Evolutionary conservation across 2,888 invertebrate species (phyloP).

Genomic region (Limnephilus lunatus): DNA sequence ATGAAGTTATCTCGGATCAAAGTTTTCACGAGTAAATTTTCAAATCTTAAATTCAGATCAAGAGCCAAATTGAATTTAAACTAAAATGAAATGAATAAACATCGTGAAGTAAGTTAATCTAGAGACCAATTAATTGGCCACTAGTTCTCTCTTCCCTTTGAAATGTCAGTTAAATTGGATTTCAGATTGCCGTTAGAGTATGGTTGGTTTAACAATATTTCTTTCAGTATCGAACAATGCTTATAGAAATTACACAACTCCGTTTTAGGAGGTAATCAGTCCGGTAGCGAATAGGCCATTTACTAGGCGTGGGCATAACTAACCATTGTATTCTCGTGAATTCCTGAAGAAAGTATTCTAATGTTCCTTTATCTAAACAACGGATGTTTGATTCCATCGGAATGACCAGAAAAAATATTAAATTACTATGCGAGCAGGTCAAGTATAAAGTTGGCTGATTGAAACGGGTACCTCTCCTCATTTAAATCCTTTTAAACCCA

Average conservation of each 20-base stretch:
- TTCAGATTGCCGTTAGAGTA: neutral
- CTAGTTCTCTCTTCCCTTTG: constrained; percentile 16
- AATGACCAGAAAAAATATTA: neutral
- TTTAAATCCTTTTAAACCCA: neutral
- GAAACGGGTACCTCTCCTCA: neutral
- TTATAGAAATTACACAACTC: constrained; percentile 23
- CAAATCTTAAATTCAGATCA: constrained; percentile 46
- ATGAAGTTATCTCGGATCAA: constrained; percentile 50
- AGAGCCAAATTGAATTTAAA: constrained; percentile 34
- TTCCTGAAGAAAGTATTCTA: neutral
- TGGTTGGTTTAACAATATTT: neutral
- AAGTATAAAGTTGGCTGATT: neutral
- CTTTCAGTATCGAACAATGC: constrained; percentile 28
- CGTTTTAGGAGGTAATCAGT: constrained; percentile 8
- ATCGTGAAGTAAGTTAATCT: constrained; percentile 7
- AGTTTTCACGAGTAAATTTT: constrained; percentile 47
- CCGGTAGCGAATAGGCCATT: constrained; percentile 8
- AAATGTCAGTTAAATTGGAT: constrained; percentile 6
- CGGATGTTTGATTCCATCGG: neutral
- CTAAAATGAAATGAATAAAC: constrained; percentile 44
- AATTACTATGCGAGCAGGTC: constrained; percentile 21
- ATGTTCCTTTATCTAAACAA: neutral
- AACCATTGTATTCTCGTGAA: constrained; percentile 48
- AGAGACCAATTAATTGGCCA: constrained; percentile 25
- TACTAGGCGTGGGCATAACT: constrained; percentile 41